Conservation (phyloP, 1,140 invertebrate species). For the Leucophenga varia region DNA sequence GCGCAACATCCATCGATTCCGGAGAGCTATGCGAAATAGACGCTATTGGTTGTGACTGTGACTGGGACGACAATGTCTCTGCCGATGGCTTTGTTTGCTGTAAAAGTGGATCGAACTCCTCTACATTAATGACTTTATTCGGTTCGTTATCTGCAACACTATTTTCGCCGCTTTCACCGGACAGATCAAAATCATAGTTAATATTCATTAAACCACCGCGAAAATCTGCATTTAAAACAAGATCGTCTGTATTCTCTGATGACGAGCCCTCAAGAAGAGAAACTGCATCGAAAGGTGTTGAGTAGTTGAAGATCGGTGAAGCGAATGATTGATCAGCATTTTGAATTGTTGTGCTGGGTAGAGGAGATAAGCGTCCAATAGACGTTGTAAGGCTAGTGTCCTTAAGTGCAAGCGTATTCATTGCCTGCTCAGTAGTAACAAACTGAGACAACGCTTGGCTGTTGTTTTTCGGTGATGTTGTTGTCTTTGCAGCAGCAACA, state of each 20-base stretch:
- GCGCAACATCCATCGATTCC: conserved; percentile 45
- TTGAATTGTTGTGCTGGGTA: conserved; percentile 16
- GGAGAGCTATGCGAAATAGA: conserved; percentile 19
- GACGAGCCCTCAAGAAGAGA: conserved; percentile 59
- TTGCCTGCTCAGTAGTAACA: conserved; percentile 2
- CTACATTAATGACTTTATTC: conserved; percentile 55
- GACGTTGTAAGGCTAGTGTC: conserved; percentile 26
- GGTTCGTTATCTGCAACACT: conserved; percentile 66
- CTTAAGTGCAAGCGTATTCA: conserved; percentile 26
- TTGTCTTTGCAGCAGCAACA: conserved; percentile 1
- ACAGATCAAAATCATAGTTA: conserved; percentile 73
- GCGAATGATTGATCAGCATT: conserved; percentile 59
- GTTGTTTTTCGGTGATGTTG: conserved; percentile 2
- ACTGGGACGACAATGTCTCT: neutral
- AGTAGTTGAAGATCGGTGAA: conserved; percentile 59
- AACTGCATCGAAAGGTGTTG: conserved; percentile 60
- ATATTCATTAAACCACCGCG: conserved; percentile 65
- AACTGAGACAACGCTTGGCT: neutral
- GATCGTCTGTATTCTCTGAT: conserved; percentile 62
- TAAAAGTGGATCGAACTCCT: conserved; percentile 57
- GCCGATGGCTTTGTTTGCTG: conserved; percentile 7
- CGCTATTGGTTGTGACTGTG: conserved; percentile 1
- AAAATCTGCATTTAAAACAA: conserved; percentile 55
- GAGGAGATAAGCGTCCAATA: conserved; percentile 36
- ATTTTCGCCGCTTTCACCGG: conserved; percentile 69